Evolutionary conservation across 1,140 invertebrate genomes (phyloP).

Genomic region (Cotesia chilonis): DNA sequence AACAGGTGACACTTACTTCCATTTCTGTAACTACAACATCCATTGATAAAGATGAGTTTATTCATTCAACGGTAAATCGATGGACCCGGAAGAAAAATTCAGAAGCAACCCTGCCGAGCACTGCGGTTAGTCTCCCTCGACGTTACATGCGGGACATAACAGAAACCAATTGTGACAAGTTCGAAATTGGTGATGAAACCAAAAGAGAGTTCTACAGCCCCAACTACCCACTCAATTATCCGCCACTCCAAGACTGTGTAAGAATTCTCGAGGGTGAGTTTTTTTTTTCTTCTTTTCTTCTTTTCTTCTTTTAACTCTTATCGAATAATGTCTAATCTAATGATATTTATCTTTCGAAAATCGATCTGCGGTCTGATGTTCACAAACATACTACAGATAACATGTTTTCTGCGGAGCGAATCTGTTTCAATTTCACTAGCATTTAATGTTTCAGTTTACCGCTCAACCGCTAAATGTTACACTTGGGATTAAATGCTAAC

Average conservation of each 20-base stretch:
- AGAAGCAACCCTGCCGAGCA: constrained; percentile 30
- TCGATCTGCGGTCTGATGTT: constrained; percentile 29
- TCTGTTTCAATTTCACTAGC: constrained; percentile 38
- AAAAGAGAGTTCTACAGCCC: constrained; percentile 79
- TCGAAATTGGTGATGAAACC: constrained; percentile 67
- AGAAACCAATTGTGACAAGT: constrained; percentile 65
- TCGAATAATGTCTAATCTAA: background rate
- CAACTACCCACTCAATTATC: constrained; percentile 76
- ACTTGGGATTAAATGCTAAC: constrained; percentile 8
- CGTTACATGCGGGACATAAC: constrained; percentile 54
- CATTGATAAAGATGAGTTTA: background rate
- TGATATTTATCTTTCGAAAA: constrained; percentile 26
- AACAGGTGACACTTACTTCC: constrained; percentile 25
- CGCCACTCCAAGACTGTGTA: constrained; percentile 76
- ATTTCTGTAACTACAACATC: background rate
- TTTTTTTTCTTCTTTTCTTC: background rate
- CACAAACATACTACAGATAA: constrained; percentile 37
- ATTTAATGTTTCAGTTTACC: constrained; percentile 24
- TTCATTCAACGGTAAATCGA: constrained; percentile 25
- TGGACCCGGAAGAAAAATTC: constrained; percentile 6
- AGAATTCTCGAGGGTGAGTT: constrained; percentile 74
- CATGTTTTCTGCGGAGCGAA: constrained; percentile 33
- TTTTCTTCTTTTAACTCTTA: constrained; percentile 11
- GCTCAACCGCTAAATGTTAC: background rate
- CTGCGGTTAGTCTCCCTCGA: constrained; percentile 42